Evolutionary conservation across 2,113 vertebrate species (phyloP).

Genomic region (Zapornia atra): DNA sequence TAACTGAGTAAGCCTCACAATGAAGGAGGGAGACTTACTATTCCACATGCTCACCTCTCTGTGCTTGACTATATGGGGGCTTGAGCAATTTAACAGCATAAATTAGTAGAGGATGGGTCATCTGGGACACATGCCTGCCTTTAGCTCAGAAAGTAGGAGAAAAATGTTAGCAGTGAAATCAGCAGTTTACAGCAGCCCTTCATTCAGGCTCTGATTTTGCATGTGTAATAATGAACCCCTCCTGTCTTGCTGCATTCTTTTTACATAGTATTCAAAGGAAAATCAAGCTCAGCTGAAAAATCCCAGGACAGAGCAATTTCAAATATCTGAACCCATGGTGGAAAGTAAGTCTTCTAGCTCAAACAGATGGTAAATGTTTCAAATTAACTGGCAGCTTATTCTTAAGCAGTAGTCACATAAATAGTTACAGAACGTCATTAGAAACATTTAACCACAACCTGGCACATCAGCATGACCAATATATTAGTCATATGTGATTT

Average conservation of each 20-base stretch:
- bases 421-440: background rate
- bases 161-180: background rate
- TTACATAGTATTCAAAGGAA: background rate
- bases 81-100: background rate
- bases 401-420: background rate
- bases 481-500: constrained; percentile 6
- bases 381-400: background rate
- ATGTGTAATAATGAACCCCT: background rate
- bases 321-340: background rate
- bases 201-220: background rate
- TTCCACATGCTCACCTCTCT: background rate
- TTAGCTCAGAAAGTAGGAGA: background rate
- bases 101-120: background rate
- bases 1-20: background rate
- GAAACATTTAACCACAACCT: background rate
- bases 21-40: background rate
- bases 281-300: background rate
- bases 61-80: background rate
- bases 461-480: background rate
- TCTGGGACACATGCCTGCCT: background rate
- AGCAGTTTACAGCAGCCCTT: background rate
- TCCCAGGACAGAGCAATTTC: background rate
- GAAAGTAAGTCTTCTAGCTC: background rate
- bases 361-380: background rate
- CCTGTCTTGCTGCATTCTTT: background rate